These are phyloP conservation scores for Chlorops oryzae DNA, from an alignment of 1,140 invertebrate species.

Conservation along the genomic window DNA sequence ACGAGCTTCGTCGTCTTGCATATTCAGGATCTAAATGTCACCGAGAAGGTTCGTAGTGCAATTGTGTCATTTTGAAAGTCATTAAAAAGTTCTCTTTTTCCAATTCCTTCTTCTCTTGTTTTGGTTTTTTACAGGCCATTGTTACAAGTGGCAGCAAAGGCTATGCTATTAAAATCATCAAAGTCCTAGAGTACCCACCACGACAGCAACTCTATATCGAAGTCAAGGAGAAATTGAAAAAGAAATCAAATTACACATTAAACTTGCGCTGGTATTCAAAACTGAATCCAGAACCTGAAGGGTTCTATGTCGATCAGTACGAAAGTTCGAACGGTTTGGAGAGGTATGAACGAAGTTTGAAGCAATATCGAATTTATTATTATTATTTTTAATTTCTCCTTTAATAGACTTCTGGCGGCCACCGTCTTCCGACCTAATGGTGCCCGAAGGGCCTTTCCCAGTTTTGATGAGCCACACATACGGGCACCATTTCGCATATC, in stretches of 20 bases:
- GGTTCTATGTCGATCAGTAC: conserved; percentile 90
- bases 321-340: conserved; percentile 64
- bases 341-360: conserved; percentile 53
- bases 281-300: conserved; percentile 73
- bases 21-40: conserved; percentile 81
- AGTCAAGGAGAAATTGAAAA: conserved; percentile 70
- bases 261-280: conserved; percentile 75
- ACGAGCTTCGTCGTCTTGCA: conserved; percentile 88
- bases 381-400: conserved; percentile 8
- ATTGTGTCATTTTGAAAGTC: too few relatives aligned
- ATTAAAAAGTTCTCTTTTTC: conserved; percentile 1
- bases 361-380: not conserved
- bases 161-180: conserved; percentile 63
- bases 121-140: conserved; percentile 55
- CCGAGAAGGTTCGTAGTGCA: conserved; percentile 59
- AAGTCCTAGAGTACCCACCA: conserved; percentile 70
- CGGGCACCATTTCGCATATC: conserved; percentile 88
- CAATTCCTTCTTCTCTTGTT: not conserved
- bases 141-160: conserved; percentile 60
- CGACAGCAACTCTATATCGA: conserved; percentile 84
- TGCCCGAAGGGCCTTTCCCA: conserved; percentile 90
- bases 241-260: conserved; percentile 76
- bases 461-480: conserved; percentile 93
- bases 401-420: conserved; percentile 76
- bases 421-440: conserved; percentile 95